A percentile compares a stretch with the other conserved stretches of the same genome.
phyloP scores from a whole-genome alignment of 2,888 invertebrate species.

The Chalcis sispes region DNA sequence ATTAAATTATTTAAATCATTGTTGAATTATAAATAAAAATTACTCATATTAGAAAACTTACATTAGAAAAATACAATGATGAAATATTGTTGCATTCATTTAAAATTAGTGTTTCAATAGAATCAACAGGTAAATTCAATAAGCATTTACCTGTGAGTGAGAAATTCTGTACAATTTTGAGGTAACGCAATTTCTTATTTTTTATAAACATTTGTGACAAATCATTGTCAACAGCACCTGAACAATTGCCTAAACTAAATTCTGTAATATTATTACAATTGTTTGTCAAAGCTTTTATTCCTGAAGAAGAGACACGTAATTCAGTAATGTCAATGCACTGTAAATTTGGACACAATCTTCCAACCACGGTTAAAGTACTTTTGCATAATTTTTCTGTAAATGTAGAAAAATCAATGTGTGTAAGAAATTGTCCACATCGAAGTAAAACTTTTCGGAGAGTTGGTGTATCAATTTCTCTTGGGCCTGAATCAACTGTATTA shows the following conservation, averaged over 20 bases:
- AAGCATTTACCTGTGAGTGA: slow-evolving; percentile 69
- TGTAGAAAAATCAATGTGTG: slow-evolving; percentile 78
- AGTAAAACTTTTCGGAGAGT: slow-evolving; percentile 77
- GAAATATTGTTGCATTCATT: slow-evolving; percentile 63
- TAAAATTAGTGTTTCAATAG: slow-evolving; percentile 68
- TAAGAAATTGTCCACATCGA: slow-evolving; percentile 77
- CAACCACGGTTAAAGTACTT: slow-evolving; percentile 78
- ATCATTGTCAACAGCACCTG: slow-evolving; percentile 70
- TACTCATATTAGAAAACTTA: slow-evolving; percentile 59
- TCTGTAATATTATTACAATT: slow-evolving; percentile 77
- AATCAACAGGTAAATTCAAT: slow-evolving; percentile 63
- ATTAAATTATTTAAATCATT: slow-evolving; percentile 5
- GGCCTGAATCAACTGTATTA: neutral
- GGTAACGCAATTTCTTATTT: slow-evolving; percentile 66
- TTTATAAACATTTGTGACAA: slow-evolving; percentile 66
- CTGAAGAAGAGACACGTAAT: slow-evolving; percentile 78
- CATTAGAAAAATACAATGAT: slow-evolving; percentile 62
- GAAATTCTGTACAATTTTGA: slow-evolving; percentile 63
- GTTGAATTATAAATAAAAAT: slow-evolving; percentile 3
- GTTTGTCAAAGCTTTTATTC: slow-evolving; percentile 75
- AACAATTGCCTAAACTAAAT: slow-evolving; percentile 77
- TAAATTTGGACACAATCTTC: slow-evolving; percentile 79
- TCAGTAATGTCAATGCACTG: slow-evolving; percentile 77
- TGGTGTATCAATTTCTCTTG: slow-evolving; percentile 60
- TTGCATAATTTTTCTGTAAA: slow-evolving; percentile 77